Percentiles rank a stretch among this genome's conserved stretches.
Evolutionary conservation across 1,140 invertebrate species (phyloP).

Genomic region (Trichoplusia ni): DNA sequence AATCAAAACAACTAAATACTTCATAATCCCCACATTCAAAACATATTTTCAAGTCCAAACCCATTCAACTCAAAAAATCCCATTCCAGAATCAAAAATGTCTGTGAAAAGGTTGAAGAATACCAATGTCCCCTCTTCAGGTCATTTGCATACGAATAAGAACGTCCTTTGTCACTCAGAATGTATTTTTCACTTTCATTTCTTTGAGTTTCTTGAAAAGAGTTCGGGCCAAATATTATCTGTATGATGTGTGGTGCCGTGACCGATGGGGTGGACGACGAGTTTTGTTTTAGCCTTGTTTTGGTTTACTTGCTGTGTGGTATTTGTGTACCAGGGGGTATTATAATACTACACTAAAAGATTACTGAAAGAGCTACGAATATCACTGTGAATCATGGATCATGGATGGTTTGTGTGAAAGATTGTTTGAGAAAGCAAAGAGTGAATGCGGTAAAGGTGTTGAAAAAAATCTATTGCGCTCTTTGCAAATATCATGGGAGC

Average conservation of each 20-base stretch:
- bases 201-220: conserved; percentile 7
- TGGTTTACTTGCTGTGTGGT: not conserved
- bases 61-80: conserved; percentile 28
- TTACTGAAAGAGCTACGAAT: too few species aligned
- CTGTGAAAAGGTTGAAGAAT: conserved; percentile 29
- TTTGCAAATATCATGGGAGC: too few species aligned
- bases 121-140: conserved; percentile 19
- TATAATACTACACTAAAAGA: too few species aligned
- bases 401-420: too few species aligned
- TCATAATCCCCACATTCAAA: too few species aligned
- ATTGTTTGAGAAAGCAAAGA: too few species aligned
- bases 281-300: conserved; percentile 29
- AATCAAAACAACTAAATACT: too few species aligned
- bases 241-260: conserved; percentile 14
- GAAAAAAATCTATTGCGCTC: too few species aligned
- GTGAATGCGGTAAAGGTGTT: too few species aligned
- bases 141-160: conserved; percentile 38
- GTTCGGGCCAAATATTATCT: conserved; percentile 28
- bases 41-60: too few species aligned
- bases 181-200: conserved; percentile 38
- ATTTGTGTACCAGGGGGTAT: not conserved
- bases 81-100: conserved; percentile 15
- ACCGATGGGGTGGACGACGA: conserved; percentile 10
- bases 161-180: conserved; percentile 31
- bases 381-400: too few species aligned